Base-by-base conservation (phyloP, 2,113 vertebrate species). In the Sphaerodactylus townsendi region DNA sequence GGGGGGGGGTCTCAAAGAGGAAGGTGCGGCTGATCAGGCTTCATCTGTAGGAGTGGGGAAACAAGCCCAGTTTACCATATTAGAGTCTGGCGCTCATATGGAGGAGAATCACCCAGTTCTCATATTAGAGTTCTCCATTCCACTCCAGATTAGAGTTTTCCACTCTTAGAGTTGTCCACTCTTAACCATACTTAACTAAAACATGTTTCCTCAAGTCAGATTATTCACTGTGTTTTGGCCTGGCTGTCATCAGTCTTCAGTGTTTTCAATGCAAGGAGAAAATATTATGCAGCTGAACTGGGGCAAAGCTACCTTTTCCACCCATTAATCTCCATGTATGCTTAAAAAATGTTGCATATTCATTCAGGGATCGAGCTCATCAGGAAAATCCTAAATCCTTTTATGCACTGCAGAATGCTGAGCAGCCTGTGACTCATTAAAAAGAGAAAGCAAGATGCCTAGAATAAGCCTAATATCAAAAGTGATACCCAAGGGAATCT, bases 301-400 rank as follows among this genome's bases (percentile, higher is more conserved):
- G 69, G 28, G 6, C 59, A 39, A 62, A 46, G 37, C 48, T 65
- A 64, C 70, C 33, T 50, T 62, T 48, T 33, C 71, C 37, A 17
- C 25, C 25, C 56, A 39, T 37, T 64, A 41, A 62, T 62, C 35
- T 41, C 37, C 70, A 64, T 64, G 71, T n/a, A 75, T 74, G 21
- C 33, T 64, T 90, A 73, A 62, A 46, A 90, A 83, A 79, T 71
- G 74, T 86, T 79, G 78, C 93, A 89, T 81, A 84, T 90, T 86
- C 84, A 86, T 56, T 79, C 88, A 87, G 85, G 86, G 86, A 91
- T 88, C 90, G 79, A 91, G 90, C 87, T 88, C 83, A 10, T 91
- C 90, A 25, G 89, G 90, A 83, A 89, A 88, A 90, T 89, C 92
- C 88, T 71, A 83, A 93, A 93, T 87, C 88, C 74, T 88, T 90